phyloP scores from a whole-genome alignment of 2,113 vertebrate genomes.

The Psilopogon haemacephalus region DNA sequence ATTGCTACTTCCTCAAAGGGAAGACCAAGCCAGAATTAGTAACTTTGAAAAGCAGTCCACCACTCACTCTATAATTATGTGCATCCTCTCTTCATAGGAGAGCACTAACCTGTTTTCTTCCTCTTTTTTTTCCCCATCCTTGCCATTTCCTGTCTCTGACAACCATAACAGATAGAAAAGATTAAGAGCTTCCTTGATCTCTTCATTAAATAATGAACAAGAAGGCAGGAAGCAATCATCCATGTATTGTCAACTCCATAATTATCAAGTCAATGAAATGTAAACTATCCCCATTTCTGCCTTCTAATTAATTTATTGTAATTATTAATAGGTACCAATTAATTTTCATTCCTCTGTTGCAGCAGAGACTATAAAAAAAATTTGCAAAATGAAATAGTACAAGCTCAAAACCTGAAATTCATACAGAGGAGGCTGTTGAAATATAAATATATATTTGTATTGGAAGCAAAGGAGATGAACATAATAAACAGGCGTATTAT shows the following conservation, averaged over 20 bases:
- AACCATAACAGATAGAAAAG: not conserved
- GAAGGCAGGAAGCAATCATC: conserved; percentile 21
- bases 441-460: not conserved
- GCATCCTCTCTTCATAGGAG: not conserved
- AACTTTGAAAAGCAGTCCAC: not conserved
- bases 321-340: conserved; percentile 5
- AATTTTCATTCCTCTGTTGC: not conserved
- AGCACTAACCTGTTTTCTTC: not conserved
- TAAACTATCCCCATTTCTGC: conserved; percentile 15
- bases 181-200: not conserved
- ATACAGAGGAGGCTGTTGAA: not conserved
- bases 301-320: conserved; percentile 38
- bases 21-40: conserved; percentile 3
- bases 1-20: not conserved
- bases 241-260: not conserved
- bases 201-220: conserved; percentile 8
- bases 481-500: not conserved
- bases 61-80: conserved; percentile 21
- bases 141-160: not conserved
- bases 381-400: not conserved
- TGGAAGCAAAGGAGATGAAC: not conserved
- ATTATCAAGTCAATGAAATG: conserved; percentile 51
- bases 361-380: not conserved
- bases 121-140: not conserved
- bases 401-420: not conserved